These are phyloP conservation scores for Hydroisotoma schaefferi DNA, from an alignment of 2,888 invertebrate genomes.

Conservation along the genomic window DNA sequence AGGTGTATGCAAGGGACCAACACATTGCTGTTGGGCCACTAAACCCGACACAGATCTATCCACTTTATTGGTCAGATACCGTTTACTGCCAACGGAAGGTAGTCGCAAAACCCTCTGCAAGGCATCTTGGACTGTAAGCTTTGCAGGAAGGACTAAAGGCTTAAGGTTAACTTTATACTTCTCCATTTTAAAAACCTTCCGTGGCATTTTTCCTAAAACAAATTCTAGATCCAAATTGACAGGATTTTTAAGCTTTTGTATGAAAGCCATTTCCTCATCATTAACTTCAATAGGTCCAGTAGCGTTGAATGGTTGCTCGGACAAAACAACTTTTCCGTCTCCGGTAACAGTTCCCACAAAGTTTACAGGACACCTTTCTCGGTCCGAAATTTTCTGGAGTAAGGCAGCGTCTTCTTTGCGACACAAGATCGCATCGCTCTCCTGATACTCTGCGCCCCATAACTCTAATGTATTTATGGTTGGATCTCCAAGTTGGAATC, in stretches of 20 bases:
- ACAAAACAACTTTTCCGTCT: conserved; percentile 53
- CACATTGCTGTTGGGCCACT: conserved; percentile 96
- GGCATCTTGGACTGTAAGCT: conserved; percentile 63
- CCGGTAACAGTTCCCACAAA: conserved; percentile 91
- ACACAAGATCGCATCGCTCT: conserved; percentile 86
- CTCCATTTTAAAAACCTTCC: conserved; percentile 67
- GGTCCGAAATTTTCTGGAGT: conserved; percentile 67
- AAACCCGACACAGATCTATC: conserved; percentile 92
- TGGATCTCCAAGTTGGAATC: conserved; percentile 89
- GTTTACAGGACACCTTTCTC: conserved; percentile 89
- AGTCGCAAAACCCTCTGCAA: conserved; percentile 76
- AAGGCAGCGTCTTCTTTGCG: conserved; percentile 61
- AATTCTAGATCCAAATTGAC: conserved; percentile 84
- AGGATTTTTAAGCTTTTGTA: conserved; percentile 61
- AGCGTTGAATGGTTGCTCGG: conserved; percentile 31
- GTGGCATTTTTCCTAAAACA: conserved; percentile 83
- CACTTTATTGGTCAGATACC: conserved; percentile 93
- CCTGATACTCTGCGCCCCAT: conserved; percentile 99
- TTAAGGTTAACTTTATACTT: conserved; percentile 56
- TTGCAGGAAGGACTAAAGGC: conserved; percentile 59
- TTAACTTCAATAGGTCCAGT: conserved; percentile 37
- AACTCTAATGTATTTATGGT: conserved; percentile 88
- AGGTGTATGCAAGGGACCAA: conserved; percentile 94
- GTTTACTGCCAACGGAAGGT: conserved; percentile 89
- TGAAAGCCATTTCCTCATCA: conserved; percentile 21